Evolutionary conservation across 2,113 vertebrate species (phyloP), one percentile per base, ranked within the genome.

Genomic region (Oreotragus oreotragus): DNA sequence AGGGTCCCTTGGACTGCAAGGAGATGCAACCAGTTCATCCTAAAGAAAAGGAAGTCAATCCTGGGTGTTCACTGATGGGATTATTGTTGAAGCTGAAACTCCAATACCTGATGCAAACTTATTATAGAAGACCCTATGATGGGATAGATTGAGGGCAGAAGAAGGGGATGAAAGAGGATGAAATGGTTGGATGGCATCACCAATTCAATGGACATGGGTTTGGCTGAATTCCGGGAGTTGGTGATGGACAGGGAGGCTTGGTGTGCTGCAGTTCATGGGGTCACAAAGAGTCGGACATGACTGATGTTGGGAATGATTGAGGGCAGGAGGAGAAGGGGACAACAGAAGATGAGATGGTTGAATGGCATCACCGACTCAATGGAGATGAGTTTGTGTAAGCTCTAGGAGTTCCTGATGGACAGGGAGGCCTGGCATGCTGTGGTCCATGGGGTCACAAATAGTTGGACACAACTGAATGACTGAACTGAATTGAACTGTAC

Each of bases 241-340:
- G 16, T 36, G 64, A 36, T 66, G 16, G 8, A 66, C 17, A 66
- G 5, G 27, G 58, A 28, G 58, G 58, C 58, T 28, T 60, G 12
- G 27, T 60, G 27, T 60, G 27, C 8, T 21, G 17, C 0, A 2
- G 33, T 36, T 17, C 64, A 66, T n/a, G 64, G 64, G 64, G 33
- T 66, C 0, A 0, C 33, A 21, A 66, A 36, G 33, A 66, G 17
- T 19, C 0, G 0, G 17, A 66, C 33, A 36, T n/a, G 8, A 66
- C 0, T 33, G 33, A 70, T 70, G 4, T 36, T 70, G 17, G 16
- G 64, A 70, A 70, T 21, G 64, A 36, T 3, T 70, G n/a, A 36
- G 16, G 9, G 64, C 64, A 70, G 17, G 4, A 70, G 9, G n/a
- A 21, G 17, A 21, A 70, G 9, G 64, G 64, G n/a, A 70, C 4